Conservation (phyloP, 2,113 vertebrate genomes). For the Tragelaphus buxtoni region DNA sequence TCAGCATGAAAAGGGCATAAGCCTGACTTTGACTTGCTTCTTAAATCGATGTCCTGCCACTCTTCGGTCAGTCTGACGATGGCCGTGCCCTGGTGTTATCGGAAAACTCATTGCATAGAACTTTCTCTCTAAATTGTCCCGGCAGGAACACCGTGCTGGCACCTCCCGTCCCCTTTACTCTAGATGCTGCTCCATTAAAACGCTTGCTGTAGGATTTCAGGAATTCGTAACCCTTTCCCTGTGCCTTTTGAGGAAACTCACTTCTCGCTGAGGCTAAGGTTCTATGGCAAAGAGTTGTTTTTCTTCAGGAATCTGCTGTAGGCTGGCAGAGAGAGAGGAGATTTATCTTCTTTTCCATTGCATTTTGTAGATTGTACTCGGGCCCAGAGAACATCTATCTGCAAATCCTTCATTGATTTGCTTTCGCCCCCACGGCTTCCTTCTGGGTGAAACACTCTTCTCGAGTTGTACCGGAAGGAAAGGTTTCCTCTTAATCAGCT, state of each 20-base stretch:
- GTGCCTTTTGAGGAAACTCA: conserved; percentile 68
- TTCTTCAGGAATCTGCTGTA: conserved; percentile 51
- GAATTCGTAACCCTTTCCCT: neutral
- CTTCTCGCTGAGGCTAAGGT: conserved; percentile 2
- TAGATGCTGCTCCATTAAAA: neutral
- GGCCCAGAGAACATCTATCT: conserved; percentile 59
- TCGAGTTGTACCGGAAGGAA: neutral
- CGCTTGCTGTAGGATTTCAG: neutral
- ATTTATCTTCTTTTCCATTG: conserved; percentile 54
- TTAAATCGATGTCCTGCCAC: conserved; percentile 39
- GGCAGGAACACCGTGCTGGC: neutral
- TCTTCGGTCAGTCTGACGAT: neutral
- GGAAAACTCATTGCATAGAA: conserved; percentile 71
- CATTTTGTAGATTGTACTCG: conserved; percentile 50
- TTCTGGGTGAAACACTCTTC: conserved; percentile 31
- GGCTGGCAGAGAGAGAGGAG: conserved; percentile 13
- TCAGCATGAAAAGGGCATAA: conserved; percentile 19
- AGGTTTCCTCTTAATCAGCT: conserved; percentile 59
- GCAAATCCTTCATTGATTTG: conserved; percentile 67
- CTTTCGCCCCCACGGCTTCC: conserved; percentile 40
- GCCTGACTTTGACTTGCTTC: neutral
- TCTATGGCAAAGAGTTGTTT: conserved; percentile 44
- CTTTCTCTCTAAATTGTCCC: conserved; percentile 27
- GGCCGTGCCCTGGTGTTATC: conserved; percentile 41
- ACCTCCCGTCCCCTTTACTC: neutral